Conservation (phyloP, 2,113 vertebrate genomes). For the Phoxinus phoxinus region DNA sequence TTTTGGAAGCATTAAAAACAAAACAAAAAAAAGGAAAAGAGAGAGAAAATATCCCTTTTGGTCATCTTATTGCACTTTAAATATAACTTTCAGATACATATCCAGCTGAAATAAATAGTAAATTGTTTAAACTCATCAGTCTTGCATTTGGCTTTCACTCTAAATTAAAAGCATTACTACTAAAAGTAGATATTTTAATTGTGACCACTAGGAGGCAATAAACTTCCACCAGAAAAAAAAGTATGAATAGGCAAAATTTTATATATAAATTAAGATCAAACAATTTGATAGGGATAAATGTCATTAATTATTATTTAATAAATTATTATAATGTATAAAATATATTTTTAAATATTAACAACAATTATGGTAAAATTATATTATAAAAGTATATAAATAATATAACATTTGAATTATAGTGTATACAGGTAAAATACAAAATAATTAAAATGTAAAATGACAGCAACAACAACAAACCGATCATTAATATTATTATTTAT, state of each 20-base stretch:
- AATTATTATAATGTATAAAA: background rate
- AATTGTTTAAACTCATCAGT: background rate
- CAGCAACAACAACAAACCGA: background rate
- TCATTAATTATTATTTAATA: background rate
- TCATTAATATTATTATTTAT: background rate
- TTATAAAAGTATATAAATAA: too few species aligned
- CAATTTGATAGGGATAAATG: background rate
- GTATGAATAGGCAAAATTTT: background rate
- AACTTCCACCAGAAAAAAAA: conserved; percentile 1
- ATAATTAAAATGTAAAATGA: background rate
- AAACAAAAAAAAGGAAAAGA: too few species aligned
- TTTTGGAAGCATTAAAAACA: background rate
- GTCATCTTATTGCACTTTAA: background rate
- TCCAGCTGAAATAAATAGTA: background rate
- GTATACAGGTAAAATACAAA: too few species aligned
- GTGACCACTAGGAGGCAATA: conserved; percentile 36
- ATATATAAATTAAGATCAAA: background rate
- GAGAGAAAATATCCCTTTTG: background rate
- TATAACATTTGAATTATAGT: too few species aligned
- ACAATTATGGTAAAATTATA: background rate
- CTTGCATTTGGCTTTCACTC: background rate
- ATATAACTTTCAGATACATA: background rate
- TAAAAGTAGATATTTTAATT: background rate
- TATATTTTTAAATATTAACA: background rate
- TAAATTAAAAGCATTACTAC: background rate